These are phyloP conservation scores for Coendou prehensilis DNA, from an alignment of 2,797 vertebrate genomes.

Conservation along the genomic window DNA sequence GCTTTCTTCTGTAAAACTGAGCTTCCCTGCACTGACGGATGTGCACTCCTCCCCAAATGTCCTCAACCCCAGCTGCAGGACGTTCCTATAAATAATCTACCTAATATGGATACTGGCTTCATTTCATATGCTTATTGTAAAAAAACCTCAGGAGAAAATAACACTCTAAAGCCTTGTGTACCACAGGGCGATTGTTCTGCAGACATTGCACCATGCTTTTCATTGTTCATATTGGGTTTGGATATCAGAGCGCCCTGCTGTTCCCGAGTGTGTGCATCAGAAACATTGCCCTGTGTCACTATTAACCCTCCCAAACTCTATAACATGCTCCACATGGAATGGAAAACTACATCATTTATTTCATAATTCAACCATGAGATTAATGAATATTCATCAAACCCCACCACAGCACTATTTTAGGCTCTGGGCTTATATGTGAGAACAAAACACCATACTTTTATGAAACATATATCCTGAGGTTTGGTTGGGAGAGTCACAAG, in stretches of 20 bases:
- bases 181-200: neutral
- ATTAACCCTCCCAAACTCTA: neutral
- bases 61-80: neutral
- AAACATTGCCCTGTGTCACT: neutral
- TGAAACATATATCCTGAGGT: neutral
- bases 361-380: neutral
- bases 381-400: neutral
- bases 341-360: neutral
- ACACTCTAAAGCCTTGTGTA: neutral
- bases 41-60: neutral
- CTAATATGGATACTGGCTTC: neutral
- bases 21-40: no score
- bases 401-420: neutral
- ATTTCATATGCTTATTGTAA: neutral
- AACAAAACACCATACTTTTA: neutral
- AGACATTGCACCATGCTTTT: neutral
- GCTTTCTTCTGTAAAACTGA: neutral
- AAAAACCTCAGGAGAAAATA: neutral
- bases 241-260: neutral
- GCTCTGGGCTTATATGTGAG: neutral
- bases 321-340: neutral
- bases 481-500: neutral
- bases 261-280: neutral
- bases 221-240: neutral
- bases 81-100: conserved; percentile 37